Conservation (phyloP, 2,113 vertebrate genomes). For the Murina feae region DNA sequence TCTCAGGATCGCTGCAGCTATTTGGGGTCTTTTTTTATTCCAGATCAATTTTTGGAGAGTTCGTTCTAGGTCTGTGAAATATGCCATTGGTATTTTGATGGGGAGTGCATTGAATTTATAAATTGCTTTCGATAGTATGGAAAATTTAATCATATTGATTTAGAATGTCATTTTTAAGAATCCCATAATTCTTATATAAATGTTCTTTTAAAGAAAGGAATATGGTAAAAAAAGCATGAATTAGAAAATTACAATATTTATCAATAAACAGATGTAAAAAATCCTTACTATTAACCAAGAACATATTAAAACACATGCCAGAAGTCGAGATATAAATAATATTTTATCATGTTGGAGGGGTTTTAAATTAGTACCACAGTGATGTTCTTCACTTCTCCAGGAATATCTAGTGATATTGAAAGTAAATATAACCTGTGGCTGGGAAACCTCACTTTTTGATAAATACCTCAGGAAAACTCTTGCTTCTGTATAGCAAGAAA, state of each 20-base stretch:
- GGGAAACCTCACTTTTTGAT: background rate
- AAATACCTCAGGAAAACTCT: background rate
- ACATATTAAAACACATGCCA: background rate
- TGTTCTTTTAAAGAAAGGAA: background rate
- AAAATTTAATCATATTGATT: too few species aligned
- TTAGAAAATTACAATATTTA: background rate
- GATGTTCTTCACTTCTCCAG: background rate
- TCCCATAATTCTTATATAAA: background rate
- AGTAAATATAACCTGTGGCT: constrained; percentile 5
- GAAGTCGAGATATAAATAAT: background rate
- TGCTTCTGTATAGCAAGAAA: background rate
- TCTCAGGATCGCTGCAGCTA: too few species aligned
- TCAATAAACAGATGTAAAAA: constrained; percentile 11
- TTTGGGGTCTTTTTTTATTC: too few species aligned
- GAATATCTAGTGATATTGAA: background rate
- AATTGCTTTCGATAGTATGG: too few species aligned
- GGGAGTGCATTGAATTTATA: too few species aligned
- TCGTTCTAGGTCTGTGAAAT: too few species aligned
- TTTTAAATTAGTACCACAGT: background rate
- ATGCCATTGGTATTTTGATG: too few species aligned
- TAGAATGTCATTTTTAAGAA: too few species aligned
- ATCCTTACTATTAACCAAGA: background rate
- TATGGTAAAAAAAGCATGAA: background rate
- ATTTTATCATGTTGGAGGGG: background rate
- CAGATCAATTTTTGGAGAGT: too few species aligned